A percentile compares a stretch with the other conserved stretches of the same genome.
phyloP scores from a whole-genome alignment of 2,888 invertebrate species.

The Callyntrura guangdongensis region DNA sequence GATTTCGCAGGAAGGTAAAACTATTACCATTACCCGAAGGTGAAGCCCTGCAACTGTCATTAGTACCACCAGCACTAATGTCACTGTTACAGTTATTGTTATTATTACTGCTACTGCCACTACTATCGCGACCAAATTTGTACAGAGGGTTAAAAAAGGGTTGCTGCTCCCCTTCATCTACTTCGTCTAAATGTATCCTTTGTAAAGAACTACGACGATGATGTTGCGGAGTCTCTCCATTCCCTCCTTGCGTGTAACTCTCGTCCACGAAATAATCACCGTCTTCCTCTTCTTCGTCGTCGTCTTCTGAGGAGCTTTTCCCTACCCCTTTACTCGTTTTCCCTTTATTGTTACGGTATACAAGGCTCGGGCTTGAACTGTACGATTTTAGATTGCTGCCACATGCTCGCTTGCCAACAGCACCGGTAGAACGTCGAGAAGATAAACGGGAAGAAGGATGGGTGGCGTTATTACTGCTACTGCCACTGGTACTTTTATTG shows the following conservation, averaged over 20 bases:
- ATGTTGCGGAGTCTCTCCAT: constrained; percentile 57
- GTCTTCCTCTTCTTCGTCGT: constrained; percentile 75
- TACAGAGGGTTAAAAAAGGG: constrained; percentile 80
- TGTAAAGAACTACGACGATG: constrained; percentile 72
- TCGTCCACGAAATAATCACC: constrained; percentile 73
- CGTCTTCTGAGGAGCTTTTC: constrained; percentile 46
- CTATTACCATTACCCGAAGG: constrained; percentile 40
- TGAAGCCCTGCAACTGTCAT: constrained; percentile 30
- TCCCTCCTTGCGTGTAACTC: constrained; percentile 12
- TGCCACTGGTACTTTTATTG: constrained; percentile 65
- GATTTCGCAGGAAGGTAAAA: constrained; percentile 60
- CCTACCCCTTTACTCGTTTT: constrained; percentile 63
- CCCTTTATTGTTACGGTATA: constrained; percentile 69
- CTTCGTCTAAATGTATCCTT: constrained; percentile 71
- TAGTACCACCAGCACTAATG: constrained; percentile 38
- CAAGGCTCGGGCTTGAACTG: constrained; percentile 81
- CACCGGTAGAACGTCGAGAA: constrained; percentile 64
- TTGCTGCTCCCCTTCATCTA: constrained; percentile 49
- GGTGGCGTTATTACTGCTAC: constrained; percentile 76
- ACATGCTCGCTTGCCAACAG: constrained; percentile 60
- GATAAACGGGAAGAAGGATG: constrained; percentile 77
- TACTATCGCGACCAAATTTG: constrained; percentile 60
- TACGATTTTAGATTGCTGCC: constrained; percentile 80
- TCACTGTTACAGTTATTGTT: constrained; percentile 27
- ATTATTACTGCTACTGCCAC: constrained; percentile 3